These are phyloP conservation scores for Steinernema scapterisci DNA, from an alignment of 2,888 invertebrate species.

Conservation along the genomic window DNA sequence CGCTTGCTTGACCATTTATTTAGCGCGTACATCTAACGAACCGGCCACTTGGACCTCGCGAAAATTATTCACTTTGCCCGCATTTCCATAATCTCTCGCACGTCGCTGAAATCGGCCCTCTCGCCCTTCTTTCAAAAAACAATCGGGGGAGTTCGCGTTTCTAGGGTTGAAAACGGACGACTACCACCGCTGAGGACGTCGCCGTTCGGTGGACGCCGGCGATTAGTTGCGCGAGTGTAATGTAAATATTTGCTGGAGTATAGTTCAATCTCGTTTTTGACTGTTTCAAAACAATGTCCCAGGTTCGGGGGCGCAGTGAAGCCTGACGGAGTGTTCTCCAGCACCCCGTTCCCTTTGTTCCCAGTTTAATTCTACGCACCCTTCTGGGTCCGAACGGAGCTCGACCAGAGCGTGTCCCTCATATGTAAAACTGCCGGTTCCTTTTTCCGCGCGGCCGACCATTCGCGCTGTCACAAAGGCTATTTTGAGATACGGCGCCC, in stretches of 20 bases:
- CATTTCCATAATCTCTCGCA: conserved; percentile 24
- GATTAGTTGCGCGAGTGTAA: conserved; percentile 25
- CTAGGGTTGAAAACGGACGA: not conserved
- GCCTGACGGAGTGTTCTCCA: not conserved
- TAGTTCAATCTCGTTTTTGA: conserved; percentile 31
- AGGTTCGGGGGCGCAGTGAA: not conserved
- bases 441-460: conserved; percentile 18
- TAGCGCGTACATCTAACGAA: conserved; percentile 3
- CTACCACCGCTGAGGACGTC: not conserved
- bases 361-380: not conserved
- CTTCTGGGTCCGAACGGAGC: not conserved
- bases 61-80: conserved; percentile 4
- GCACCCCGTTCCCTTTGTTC: not conserved
- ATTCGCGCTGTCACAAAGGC: conserved; percentile 27
- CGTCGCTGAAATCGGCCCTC: not conserved
- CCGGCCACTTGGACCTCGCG: not conserved
- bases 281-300: conserved; percentile 28
- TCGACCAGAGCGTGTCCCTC: not conserved
- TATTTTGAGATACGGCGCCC: not conserved
- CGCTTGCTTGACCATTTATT: conserved; percentile 25
- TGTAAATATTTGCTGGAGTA: conserved; percentile 20
- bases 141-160: not conserved
- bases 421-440: conserved; percentile 12
- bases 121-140: not conserved
- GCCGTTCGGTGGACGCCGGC: conserved; percentile 17